Evolutionary conservation across 2,797 vertebrate species (phyloP), one percentile per base, ranked within the genome.

Genomic region (Scolopax rusticola): DNA sequence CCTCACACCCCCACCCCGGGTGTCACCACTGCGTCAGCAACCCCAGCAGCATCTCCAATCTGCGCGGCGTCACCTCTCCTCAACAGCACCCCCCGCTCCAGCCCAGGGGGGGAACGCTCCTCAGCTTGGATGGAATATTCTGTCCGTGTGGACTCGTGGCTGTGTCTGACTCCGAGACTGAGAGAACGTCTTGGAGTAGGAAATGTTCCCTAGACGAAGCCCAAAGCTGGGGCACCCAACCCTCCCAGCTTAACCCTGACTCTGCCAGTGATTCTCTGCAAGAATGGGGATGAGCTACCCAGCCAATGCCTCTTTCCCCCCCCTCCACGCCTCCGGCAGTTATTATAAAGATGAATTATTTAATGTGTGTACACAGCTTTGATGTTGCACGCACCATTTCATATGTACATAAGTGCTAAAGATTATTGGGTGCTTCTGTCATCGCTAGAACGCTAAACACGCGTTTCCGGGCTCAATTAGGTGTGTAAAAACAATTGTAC

Each of bases 351-450:
- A 86, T 95, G 88, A 92, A 93, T 96, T 93, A 90, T 89, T 94
- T 92, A 94, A 93, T 91, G 84, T 96, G 89, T 93, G 70, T 94
- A 65, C 73, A 75, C 63, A 94, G 79, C 67, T 91, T 89, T 92
- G 92, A 90, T 94, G 74, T 67, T 82, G 53, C 63, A 93, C 57
- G 94, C 95, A 87, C 59, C 94, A 96, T 91, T 97, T 95, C 93
- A 77, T 91, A 43, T 47, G 56, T 88, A 95, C 83, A 71, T 90
- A 94, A 96, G 50, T 16, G 67, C 79, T 92, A 79, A 94, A 76
- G 56, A 89, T 93, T 85, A 94, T 61, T 77, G 65, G 75, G 67
- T 64, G 43, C 41, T 68, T 93, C 90, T 94, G 59, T 73, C 78
- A 60, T 81, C 1, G 0, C 85, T 85, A 67, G 70, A 93, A 77